Percentiles rank a stretch among this genome's conserved stretches.
Conservation (phyloP, 2,888 invertebrate species). For the Nineta flava region DNA sequence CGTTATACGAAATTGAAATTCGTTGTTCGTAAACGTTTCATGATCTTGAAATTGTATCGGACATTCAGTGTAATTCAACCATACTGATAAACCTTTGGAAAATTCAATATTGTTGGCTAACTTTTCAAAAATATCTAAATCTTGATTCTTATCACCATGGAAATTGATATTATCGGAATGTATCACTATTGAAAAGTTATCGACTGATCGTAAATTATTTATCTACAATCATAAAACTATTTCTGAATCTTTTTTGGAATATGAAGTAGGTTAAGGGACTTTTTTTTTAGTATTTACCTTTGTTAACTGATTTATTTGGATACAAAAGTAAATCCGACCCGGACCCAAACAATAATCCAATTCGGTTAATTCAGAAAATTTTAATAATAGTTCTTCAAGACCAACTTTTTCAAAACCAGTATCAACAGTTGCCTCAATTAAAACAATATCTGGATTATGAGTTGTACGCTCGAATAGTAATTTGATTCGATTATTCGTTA, state of each 20-base stretch:
- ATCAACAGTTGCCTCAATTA: slow-evolving; percentile 4
- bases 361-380: not conserved
- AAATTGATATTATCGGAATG: not conserved
- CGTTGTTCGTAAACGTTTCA: slow-evolving; percentile 7
- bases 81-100: not conserved
- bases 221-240: too few relatives aligned
- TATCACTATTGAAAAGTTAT: not conserved
- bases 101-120: not conserved
- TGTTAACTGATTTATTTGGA: not conserved
- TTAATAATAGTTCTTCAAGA: not conserved
- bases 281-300: not conserved
- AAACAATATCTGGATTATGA: slow-evolving; percentile 14
- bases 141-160: not conserved
- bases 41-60: not conserved
- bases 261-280: too few relatives aligned
- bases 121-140: not conserved
- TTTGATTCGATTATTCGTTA: not conserved
- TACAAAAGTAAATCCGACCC: slow-evolving; percentile 1
- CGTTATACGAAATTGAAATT: slow-evolving; percentile 33
- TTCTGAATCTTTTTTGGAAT: too few relatives aligned
- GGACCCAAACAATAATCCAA: not conserved
- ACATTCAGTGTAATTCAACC: not conserved
- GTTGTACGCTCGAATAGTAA: not conserved
- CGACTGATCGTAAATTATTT: not conserved
- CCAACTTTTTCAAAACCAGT: slow-evolving; percentile 4